Percentiles rank a stretch among this genome's conserved stretches.
These are phyloP conservation scores for Sesamia nonagrioides DNA, from an alignment of 1,140 invertebrate genomes.

Conservation along the genomic window DNA sequence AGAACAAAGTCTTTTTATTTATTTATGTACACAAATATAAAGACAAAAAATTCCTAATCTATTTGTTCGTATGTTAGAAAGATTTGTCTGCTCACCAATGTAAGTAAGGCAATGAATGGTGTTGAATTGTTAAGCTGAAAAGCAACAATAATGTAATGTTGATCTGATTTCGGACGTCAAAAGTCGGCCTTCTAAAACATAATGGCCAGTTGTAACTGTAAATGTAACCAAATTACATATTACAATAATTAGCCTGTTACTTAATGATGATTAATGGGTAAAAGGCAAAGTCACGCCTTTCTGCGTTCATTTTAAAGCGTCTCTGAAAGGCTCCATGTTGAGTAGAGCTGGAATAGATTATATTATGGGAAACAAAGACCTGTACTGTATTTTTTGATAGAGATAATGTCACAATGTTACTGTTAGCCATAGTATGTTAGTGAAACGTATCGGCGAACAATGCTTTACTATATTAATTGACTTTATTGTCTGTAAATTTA, in stretches of 20 bases:
- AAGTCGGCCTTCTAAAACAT: not conserved
- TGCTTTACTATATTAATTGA: constrained; percentile 24
- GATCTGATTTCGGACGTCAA: not conserved
- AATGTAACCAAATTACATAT: not conserved
- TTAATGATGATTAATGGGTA: not conserved
- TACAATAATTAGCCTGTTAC: not conserved
- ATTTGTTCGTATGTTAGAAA: no score
- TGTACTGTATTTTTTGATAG: constrained; percentile 2
- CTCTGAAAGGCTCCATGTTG: not conserved
- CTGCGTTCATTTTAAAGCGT: not conserved
- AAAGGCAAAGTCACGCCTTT: not conserved
- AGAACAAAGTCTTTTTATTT: no score
- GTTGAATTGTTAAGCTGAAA: no score
- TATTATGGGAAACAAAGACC: constrained; percentile 20
- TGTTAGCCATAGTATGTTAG: not conserved
- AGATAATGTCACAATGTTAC: constrained; percentile 19
- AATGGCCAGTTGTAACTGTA: not conserved
- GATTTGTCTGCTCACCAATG: no score
- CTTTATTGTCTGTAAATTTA: not conserved
- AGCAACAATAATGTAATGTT: not conserved
- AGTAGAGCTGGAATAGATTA: constrained; percentile 9
- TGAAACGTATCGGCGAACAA: constrained; percentile 13
- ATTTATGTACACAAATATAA: no score
- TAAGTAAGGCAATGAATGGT: no score
- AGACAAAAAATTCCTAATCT: no score